Base-by-base conservation (phyloP, 2,888 invertebrate species). In the Temnothorax ravouxi region DNA sequence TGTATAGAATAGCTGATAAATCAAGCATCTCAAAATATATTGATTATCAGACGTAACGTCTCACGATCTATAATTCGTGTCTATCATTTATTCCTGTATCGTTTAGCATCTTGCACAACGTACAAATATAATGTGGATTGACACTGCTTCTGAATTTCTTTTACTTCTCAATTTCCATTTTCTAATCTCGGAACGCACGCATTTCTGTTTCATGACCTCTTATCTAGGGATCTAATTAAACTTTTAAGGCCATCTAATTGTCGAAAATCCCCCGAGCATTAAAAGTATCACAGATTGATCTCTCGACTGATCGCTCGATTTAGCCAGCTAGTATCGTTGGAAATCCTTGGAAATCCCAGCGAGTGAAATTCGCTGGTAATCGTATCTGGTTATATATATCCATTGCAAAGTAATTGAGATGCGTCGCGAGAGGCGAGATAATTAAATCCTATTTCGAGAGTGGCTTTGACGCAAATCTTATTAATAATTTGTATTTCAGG, bases 401-500 rank as follows among this genome's bases (percentile, higher is more conserved):
- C 9, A 21, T 34, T 21, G 38, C 4, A 15, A 25, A 18, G 41
- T 54, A 41, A 44, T 44, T 66, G 44, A 25, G 44, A 18, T 29
- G 8, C 8, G 4, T 25, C 15, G 13, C n/a, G 74, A 13, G 44
- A 25, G 5, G 25, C 72, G n/a, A 41, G 41, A 41, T 41, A 61
- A 54, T 54, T 25, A 44, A 56, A 44, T 44, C 21, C n/a, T n/a
- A 59, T 13, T 11, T 29, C 3, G 34, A 34, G 29, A 2, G 15
- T n/a, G 38, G 18, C n/a, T 29, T 15, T 13, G 4, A 41, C 6
- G 9, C 54, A 66, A 38, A 18, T 61, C 38, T 59, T 41, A 47
- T 25, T 38, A 50, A 80, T 47, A 25, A 59, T 71, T 56, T 29
- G 34, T 72, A 34, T 56, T 69, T 62, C 95, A 99, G 99, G 98